phyloP scores from a whole-genome alignment of 2,113 vertebrate genomes.

The Phocoena phocoena region DNA sequence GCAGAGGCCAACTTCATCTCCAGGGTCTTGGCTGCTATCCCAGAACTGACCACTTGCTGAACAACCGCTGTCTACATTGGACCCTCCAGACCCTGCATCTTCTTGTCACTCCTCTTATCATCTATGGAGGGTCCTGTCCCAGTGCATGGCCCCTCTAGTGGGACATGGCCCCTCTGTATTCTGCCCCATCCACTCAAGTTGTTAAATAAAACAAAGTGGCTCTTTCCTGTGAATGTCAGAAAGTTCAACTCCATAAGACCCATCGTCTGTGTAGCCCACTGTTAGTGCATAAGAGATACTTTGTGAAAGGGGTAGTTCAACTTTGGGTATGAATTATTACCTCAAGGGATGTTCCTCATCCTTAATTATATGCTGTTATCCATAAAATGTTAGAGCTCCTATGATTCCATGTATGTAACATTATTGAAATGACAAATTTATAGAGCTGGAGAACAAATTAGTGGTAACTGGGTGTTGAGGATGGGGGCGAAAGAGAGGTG shows the following conservation, averaged over 20 bases:
- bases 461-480: neutral
- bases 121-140: accelerated
- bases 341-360: neutral
- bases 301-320: neutral
- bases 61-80: neutral
- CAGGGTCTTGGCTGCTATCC: neutral
- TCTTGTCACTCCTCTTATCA: neutral
- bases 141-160: too few species aligned
- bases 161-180: neutral
- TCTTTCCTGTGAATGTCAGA: slow-evolving; percentile 23
- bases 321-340: slow-evolving; percentile 42
- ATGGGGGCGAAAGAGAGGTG: neutral
- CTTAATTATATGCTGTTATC: slow-evolving; percentile 51
- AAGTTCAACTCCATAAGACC: neutral
- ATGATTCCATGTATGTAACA: slow-evolving; percentile 52
- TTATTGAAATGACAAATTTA: slow-evolving; percentile 51
- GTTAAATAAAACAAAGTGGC: neutral
- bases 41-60: neutral
- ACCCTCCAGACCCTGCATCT: neutral
- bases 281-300: neutral
- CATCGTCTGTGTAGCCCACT: neutral
- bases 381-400: neutral
- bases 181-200: neutral
- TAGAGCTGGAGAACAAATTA: slow-evolving; percentile 37
- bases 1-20: neutral